Percentiles rank a stretch among this genome's conserved stretches.
Evolutionary conservation across 2,888 invertebrate species (phyloP).

Genomic region (Shargacucullia verbasci): DNA sequence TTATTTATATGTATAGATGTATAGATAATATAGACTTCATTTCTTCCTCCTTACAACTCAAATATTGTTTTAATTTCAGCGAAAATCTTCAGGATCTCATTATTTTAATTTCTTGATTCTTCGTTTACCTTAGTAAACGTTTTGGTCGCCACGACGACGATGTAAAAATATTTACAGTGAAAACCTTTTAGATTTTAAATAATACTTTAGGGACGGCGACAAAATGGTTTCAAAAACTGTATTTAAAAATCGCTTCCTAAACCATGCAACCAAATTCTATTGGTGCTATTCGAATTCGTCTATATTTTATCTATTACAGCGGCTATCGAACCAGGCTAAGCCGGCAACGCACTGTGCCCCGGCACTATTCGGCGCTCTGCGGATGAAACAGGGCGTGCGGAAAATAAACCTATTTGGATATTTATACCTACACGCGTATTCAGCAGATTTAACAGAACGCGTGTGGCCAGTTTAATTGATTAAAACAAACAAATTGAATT

Average conservation of each 20-base stretch:
- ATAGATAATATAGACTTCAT: neutral
- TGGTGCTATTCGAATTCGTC: constrained; percentile 36
- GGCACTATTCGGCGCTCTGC: constrained; percentile 28
- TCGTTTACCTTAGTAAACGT: neutral
- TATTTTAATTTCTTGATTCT: constrained; percentile 6
- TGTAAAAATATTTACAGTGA: no score
- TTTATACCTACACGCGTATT: constrained; percentile 47
- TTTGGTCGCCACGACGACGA: neutral
- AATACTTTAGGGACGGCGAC: no score
- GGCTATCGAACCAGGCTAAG: constrained; percentile 46
- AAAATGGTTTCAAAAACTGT: neutral
- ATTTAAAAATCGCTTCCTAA: constrained; percentile 21
- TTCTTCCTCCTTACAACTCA: constrained; percentile 6
- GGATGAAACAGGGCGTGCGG: constrained; percentile 40
- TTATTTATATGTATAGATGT: no score
- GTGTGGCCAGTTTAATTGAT: constrained; percentile 26
- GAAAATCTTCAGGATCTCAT: neutral
- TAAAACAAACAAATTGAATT: constrained; percentile 40
- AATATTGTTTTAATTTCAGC: constrained; percentile 16
- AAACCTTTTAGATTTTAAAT: no score
- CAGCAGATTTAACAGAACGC: constrained; percentile 26
- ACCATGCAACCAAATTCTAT: constrained; percentile 27
- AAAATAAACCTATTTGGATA: constrained; percentile 56
- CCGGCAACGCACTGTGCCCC: constrained; percentile 36
- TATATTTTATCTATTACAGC: constrained; percentile 51